Conservation (phyloP, 2,113 vertebrate genomes). For the human region GRCh38 chr16:7798001-7798500, state of each 20-base stretch:
- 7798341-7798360: not conserved
- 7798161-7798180: not conserved
- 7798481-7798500: not conserved
- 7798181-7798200: not conserved
- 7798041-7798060: not conserved
- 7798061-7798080: not conserved
- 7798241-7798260: not conserved
- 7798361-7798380: not conserved
- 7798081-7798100: not conserved
- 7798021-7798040: not conserved
- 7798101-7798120: not conserved
- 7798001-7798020: not conserved
- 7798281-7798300: not conserved
- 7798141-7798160: not conserved
- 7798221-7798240: not conserved
- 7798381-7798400: not conserved
- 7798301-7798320: not conserved
- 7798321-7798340: not conserved
- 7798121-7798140: not conserved
- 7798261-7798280: not conserved
- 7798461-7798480: conserved; percentile 41
- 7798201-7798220: not conserved
- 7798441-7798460: not conserved
- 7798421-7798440: conserved; percentile 56
- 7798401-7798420: conserved; percentile 42